Conservation (phyloP, 2,113 vertebrate species). For the Spea multiplicata region DNA sequence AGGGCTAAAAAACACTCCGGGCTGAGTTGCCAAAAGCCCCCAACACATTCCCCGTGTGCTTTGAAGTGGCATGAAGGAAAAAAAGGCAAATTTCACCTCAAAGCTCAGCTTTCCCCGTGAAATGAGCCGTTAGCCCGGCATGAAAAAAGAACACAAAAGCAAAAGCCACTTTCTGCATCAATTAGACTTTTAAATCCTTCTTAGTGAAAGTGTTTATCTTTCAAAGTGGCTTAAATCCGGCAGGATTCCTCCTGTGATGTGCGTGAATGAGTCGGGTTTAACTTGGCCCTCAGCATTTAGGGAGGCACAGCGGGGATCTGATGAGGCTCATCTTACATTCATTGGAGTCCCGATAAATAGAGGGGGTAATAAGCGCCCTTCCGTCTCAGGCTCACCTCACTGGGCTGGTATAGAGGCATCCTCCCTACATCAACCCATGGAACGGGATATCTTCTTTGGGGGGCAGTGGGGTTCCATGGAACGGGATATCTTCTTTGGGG, state of each 20-base stretch:
- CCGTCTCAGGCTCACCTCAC: background rate
- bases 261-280: constrained; percentile 38
- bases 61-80: no score
- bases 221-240: constrained; percentile 61
- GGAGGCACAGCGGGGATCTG: constrained; percentile 43
- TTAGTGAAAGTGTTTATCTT: constrained; percentile 64
- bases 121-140: background rate
- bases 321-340: constrained; percentile 50
- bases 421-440: no score
- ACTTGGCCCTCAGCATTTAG: constrained; percentile 52
- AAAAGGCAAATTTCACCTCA: background rate
- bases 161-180: constrained; percentile 7
- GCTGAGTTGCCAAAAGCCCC: no score
- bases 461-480: no score
- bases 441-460: no score
- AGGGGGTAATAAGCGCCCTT: constrained; percentile 12
- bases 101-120: background rate
- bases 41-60: no score
- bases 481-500: no score
- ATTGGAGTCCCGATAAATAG: constrained; percentile 47
- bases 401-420: no score
- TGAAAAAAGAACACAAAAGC: constrained; percentile 42
- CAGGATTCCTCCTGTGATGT: constrained; percentile 45
- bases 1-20: no score
- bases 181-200: constrained; percentile 60